phyloP scores from a whole-genome alignment of 2,797 vertebrate genomes.

The Chelidonichthys spinosus region DNA sequence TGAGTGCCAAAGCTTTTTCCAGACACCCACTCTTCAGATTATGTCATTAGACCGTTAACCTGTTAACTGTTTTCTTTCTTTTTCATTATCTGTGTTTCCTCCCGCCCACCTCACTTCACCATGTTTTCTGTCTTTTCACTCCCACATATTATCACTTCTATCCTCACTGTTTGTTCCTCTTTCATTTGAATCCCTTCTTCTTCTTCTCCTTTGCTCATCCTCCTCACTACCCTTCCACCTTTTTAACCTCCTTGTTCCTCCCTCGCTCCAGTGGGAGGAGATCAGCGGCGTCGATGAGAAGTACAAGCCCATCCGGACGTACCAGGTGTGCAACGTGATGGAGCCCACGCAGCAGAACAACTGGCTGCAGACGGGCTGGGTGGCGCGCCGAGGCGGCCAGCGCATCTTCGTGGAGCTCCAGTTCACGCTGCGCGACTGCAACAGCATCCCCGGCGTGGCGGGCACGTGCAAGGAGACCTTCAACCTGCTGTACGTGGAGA shows the following conservation, averaged over 20 bases:
- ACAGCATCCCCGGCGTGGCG: conserved; percentile 93
- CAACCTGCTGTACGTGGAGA: conserved; percentile 92
- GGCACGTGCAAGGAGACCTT: conserved; percentile 98
- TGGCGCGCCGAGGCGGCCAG: conserved; percentile 89
- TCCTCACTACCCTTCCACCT: background rate
- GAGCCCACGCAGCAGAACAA: conserved; percentile 98
- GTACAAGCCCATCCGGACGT: conserved; percentile 93
- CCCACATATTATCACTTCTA: background rate
- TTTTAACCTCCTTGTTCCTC: background rate
- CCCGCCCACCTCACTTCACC: background rate
- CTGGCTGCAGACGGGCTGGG: conserved; percentile 97
- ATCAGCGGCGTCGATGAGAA: conserved; percentile 96
- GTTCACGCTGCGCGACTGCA: conserved; percentile 96
- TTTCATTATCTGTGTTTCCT: conserved; percentile 13
- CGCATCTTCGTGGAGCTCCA: conserved; percentile 97
- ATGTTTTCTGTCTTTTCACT: conserved; percentile 1
- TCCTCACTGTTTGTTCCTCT: background rate
- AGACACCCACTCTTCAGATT: conserved; percentile 37
- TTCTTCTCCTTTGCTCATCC: background rate
- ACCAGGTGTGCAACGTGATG: conserved; percentile 98
- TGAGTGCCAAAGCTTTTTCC: conserved; percentile 18
- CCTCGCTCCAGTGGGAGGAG: conserved; percentile 92
- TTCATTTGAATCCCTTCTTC: background rate
- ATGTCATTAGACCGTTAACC: conserved; percentile 27
- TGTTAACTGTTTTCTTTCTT: conserved; percentile 12